Percentiles rank a stretch among this genome's conserved stretches.
Evolutionary conservation across 53 echinoderm and acorn worm species (phyloP).

Genomic region (Holothuria scabra): DNA sequence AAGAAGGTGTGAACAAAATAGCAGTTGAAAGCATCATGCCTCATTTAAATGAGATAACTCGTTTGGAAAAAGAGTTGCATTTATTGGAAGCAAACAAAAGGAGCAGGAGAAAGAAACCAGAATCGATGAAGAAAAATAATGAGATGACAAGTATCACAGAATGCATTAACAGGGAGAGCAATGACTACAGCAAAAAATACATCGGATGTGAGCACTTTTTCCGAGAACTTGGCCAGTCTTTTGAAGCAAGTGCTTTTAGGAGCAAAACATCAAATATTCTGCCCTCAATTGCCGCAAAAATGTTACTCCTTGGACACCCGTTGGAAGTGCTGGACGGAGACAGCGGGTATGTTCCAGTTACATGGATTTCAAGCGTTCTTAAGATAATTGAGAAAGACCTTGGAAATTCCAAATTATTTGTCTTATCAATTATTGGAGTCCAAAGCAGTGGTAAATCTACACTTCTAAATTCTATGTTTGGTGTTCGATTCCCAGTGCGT

Average conservation of each 20-base stretch:
- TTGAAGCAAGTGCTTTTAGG: slow-evolving; percentile 1
- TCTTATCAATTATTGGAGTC: slow-evolving; percentile 13
- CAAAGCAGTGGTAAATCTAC: slow-evolving; percentile 39
- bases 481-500: slow-evolving; percentile 29
- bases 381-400: background rate
- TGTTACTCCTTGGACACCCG: slow-evolving; percentile 11
- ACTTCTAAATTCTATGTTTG: slow-evolving; percentile 34
- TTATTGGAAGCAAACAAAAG: background rate
- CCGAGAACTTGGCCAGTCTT: slow-evolving; percentile 22
- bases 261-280: background rate
- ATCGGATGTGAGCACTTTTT: slow-evolving; percentile 27
- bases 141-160: background rate
- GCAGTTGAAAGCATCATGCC: slow-evolving; percentile 17
- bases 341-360: slow-evolving; percentile 14
- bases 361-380: slow-evolving; percentile 17
- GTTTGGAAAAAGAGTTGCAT: background rate
- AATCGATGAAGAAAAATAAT: background rate
- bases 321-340: slow-evolving; percentile 26
- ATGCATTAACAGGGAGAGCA: background rate
- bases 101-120: background rate
- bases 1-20: slow-evolving; percentile 13
- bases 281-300: background rate
- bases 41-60: slow-evolving; percentile 9
- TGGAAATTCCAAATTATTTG: slow-evolving; percentile 5
- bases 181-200: slow-evolving; percentile 20